These are phyloP conservation scores for Trichomalopsis sarcophagae DNA, from an alignment of 1,140 invertebrate genomes.

Conservation along the genomic window DNA sequence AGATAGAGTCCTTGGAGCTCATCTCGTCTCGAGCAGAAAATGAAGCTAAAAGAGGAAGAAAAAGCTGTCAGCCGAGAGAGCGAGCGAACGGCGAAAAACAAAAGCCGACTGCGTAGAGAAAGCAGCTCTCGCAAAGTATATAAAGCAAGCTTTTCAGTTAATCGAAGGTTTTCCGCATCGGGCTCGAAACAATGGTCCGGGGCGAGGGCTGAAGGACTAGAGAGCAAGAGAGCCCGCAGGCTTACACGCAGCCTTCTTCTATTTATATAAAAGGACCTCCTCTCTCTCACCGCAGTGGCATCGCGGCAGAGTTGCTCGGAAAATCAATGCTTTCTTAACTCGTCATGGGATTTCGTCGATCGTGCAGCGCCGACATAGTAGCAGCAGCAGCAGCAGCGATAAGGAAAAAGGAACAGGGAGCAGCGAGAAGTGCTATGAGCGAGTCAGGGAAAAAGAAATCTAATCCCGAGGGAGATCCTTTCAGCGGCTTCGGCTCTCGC, in stretches of 20 bases:
- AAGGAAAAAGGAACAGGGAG: not conserved
- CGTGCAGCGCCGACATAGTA: conserved; percentile 7
- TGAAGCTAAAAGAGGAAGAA: not conserved
- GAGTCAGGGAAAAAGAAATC: conserved; percentile 38
- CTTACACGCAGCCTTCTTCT: conserved; percentile 13
- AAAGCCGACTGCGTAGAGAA: not conserved
- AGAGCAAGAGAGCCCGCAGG: not conserved
- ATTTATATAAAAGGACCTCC: conserved; percentile 20
- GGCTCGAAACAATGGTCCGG: conserved; percentile 14
- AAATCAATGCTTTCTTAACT: conserved; percentile 48
- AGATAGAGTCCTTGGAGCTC: not conserved
- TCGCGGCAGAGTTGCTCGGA: not conserved
- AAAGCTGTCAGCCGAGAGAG: not conserved
- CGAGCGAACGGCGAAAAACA: not conserved
- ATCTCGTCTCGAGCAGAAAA: conserved; percentile 8
- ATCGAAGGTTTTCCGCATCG: conserved; percentile 30
- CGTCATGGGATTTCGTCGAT: conserved; percentile 41
- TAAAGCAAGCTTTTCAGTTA: conserved; percentile 21
- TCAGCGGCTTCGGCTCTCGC: conserved; percentile 13
- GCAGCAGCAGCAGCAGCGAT: conserved; percentile 17
- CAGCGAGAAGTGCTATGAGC: not conserved
- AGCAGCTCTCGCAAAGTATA: not conserved
- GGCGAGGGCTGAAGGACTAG: not conserved
- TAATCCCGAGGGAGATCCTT: conserved; percentile 38
- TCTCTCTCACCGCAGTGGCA: not conserved